Base-by-base conservation (phyloP, 2,888 invertebrate genomes). In the Geotrupes spiniger region DNA sequence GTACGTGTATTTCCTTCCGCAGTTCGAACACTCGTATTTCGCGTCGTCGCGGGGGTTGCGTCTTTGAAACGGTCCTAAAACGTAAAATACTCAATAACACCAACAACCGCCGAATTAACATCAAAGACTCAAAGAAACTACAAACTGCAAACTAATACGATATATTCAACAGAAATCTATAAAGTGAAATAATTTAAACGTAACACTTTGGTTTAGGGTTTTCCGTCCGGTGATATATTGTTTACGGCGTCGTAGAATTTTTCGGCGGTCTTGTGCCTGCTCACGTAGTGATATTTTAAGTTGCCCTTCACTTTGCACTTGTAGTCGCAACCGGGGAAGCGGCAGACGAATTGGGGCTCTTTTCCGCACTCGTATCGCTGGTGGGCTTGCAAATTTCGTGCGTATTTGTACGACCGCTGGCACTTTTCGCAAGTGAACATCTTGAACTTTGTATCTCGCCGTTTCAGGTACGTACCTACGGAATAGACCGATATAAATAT, bases 361-460 rank as follows among this genome's bases (percentile, higher is more conserved):
- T 62, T 58, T 14, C 63, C 66, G 39, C 70, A 66, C 43, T 65
- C 62, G 49, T 45, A 42, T 38, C 58, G 49, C 46, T 50, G 36
- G 38, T 50, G 49, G 1, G 49, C 44, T 28, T 50, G 49, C 3
- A 50, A 41, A 25, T 49, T 49, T 44, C 49, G 39, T 10, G 49
- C 49, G 38, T 49, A 49, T 26, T 49, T 49, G 26, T 49, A 49
- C 15, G 21, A 4, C 11, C 33, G 10, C 8, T 5, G 1, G 33
- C 33, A 33, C 4, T 11, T 12, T 14, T 33, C 33, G 11, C 33
- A 33, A 33, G 6, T 10, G 11, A 14, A 33, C 9, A 33, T 1
- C 14, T 33, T 33, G 11, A 33, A 10, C 8, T 12, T 33, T 15
- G 33, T 33, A 6, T 33, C 33, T 33, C 33, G 12, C 14, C 33